Base-by-base conservation (phyloP, 2,888 invertebrate genomes). In the Calameuta idolon region DNA sequence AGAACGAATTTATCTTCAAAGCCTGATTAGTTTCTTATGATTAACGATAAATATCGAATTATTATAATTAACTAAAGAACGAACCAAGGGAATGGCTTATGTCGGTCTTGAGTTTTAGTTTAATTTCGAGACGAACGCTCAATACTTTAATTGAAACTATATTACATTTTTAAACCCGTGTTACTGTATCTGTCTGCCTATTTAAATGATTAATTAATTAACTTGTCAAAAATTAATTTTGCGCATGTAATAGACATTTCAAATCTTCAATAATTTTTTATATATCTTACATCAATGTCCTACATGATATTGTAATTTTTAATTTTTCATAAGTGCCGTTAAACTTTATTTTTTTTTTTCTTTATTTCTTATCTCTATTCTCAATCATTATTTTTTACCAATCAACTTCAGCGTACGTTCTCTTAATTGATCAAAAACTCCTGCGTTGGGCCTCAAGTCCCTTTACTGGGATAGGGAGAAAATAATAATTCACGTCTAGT, bases 401-500 rank as follows among this genome's bases (percentile, higher is more conserved):
- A 23, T 55, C 2, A 55, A 2, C 15, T 55, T 55, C 40, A 23
- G 40, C 40, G 40, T 55, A 4, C 40, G 40, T 1, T 55, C 40
- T 55, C 40, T 55, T 23, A 23, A 55, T 55, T 55, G 5, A 23
- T 55, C 5, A 55, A 23, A 55, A 55, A 55, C 23, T 55, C 2
- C 23, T 55, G 9, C 23, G 9, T 55, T 2, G 55, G 23, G 15
- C 55, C 55, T 37, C 37, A 4, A 23, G 55, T 55, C 23, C 55
- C 23, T 55, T 31, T 31, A 71, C 12, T 33, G 75, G 75, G 76
- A 80, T 68, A 77, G 78, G 80, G 73, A 84, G 81, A 78, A 84
- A 83, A 86, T 87, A 85, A 88, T 85, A 86, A 84, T 87, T 86
- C 86, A 88, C 87, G 86, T 88, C 82, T 89, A 89, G 88, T 89